Base-by-base conservation (phyloP, 2,113 vertebrate species). In the Procavia capensis region DNA sequence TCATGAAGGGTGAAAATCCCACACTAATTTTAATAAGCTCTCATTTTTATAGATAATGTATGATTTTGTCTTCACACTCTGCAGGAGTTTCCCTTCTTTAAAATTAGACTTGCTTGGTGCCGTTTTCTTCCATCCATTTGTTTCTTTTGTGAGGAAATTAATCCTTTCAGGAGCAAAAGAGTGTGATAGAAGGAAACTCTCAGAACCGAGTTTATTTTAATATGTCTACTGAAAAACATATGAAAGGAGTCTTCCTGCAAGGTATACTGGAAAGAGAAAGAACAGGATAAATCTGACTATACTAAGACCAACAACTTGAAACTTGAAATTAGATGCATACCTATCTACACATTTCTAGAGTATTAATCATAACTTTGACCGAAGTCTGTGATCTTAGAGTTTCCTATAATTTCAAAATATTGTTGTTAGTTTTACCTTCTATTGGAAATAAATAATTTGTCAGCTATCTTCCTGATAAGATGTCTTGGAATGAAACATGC, bases 61-160 rank as follows among this genome's bases (percentile, higher is more conserved):
- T 83, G 57, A 72, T n/a, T 91, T 85, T 76, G 64, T 31, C 1
- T 68, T 57, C 22, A 82, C 3, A 19, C 74, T 89, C 83, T 85
- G 31, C n/a, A 82, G 29, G 59, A 72, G 87, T 92, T 95, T 96
- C 70, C n/a, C 81, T 91, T 86, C 64, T 90, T 57, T 45, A 95
- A 72, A 90, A 57, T 91, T 54, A 85, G 13, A 85, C 47, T 81
- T 96, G 2, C 1, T 74, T 47, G 63, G 25, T 90, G 61, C 13
- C 59, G 85, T 80, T 94, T 96, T 63, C 43, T 91, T 93, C 68
- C 27, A 91, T 92, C 34, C 5, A 27, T 82, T 81, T 90, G 13
- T 94, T 95, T 86, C 36, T 43, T 92, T 82, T 86, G 54, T 76
- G 75, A 80, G 13, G 84, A 96, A 96, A 96, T 93, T 36, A 74